Conservation (phyloP, 2,113 vertebrate genomes). For the Anser cygnoides region DNA sequence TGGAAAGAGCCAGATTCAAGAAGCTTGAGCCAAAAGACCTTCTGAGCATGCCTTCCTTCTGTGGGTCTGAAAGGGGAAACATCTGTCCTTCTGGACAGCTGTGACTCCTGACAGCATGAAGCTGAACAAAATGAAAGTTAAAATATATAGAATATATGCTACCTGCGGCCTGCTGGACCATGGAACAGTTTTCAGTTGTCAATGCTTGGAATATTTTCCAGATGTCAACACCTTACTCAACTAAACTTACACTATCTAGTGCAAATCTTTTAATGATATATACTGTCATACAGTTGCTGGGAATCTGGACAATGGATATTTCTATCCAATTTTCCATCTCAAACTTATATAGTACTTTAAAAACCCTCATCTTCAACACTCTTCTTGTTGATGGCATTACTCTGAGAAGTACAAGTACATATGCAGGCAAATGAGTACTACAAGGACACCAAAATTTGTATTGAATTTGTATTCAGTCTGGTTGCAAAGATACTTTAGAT, state of each 20-base stretch:
- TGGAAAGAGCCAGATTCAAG: neutral
- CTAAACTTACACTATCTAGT: neutral
- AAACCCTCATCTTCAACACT: neutral
- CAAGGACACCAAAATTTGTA: neutral
- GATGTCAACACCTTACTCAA: neutral
- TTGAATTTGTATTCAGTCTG: neutral
- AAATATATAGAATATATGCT: too few species aligned
- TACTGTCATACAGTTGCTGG: fast-evolving
- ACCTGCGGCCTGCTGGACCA: neutral
- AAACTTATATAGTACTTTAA: neutral
- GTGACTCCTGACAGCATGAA: neutral
- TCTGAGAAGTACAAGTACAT: neutral
- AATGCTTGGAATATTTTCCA: neutral
- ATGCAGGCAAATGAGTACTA: neutral
- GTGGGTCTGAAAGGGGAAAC: fast-evolving
- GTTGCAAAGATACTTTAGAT: neutral
- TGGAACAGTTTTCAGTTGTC: neutral
- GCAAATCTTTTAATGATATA: neutral
- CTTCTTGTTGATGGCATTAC: neutral
- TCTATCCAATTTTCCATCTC: neutral
- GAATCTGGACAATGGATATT: neutral
- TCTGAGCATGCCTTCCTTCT: neutral
- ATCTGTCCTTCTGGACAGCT: neutral
- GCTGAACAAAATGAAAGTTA: neutral
- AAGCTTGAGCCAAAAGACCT: neutral